A percentile compares a stretch with the other conserved stretches of the same genome.
phyloP scores from a whole-genome alignment of 2,888 invertebrate genomes.

The Cryptophagus acutangulus region DNA sequence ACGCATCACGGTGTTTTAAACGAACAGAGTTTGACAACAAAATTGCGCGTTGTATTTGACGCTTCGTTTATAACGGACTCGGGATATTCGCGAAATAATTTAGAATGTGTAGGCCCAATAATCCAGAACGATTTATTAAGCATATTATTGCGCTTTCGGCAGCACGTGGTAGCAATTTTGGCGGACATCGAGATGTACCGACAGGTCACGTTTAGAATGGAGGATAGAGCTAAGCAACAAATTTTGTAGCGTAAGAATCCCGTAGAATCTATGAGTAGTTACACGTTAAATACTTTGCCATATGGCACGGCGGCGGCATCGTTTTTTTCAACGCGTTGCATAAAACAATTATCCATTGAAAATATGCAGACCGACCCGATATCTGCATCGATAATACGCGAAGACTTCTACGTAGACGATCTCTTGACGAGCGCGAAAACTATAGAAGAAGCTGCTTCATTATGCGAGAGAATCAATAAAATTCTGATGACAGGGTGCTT shows the following conservation, averaged over 20 bases:
- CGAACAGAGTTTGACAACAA: background rate
- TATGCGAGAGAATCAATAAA: no score
- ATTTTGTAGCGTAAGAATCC: conserved; percentile 10
- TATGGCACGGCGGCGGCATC: no score
- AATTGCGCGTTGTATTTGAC: background rate
- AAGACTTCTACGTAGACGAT: no score
- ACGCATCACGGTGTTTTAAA: background rate
- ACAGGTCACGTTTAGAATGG: background rate
- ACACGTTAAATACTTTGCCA: no score
- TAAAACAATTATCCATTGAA: no score
- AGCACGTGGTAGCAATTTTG: background rate
- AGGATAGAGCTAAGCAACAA: conserved; percentile 1
- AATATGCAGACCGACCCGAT: no score
- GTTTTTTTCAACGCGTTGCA: no score
- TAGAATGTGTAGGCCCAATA: background rate
- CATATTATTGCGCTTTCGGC: conserved; percentile 9
- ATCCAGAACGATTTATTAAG: conserved; percentile 7
- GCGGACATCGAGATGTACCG: conserved; percentile 12
- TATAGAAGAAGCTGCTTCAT: no score
- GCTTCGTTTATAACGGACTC: background rate
- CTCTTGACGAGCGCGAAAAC: no score
- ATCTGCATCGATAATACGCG: no score
- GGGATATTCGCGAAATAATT: background rate
- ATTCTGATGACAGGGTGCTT: no score
- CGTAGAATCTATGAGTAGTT: no score